Percentiles rank a stretch among this genome's conserved stretches.
phyloP scores from a whole-genome alignment of 2,888 invertebrate species.

The Hirtodrosophila trivittata region DNA sequence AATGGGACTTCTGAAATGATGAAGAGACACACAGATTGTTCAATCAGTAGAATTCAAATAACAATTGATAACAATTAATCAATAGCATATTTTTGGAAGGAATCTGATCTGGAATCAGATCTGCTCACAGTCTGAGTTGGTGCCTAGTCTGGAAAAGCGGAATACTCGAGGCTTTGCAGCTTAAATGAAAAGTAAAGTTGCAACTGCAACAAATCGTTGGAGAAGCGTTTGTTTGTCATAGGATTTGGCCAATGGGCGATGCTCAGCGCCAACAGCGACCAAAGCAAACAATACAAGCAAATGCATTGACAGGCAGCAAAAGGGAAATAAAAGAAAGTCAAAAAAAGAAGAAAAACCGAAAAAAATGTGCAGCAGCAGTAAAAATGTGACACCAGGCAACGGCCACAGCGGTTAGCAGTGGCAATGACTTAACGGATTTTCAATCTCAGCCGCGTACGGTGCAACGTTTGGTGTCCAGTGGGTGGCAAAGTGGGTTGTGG shows the following conservation, averaged over 20 bases:
- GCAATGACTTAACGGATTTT: conserved; percentile 80
- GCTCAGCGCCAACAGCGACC: conserved; percentile 30
- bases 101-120: no score
- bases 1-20: no score
- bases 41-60: no score
- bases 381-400: conserved; percentile 1
- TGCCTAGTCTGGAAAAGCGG: neutral
- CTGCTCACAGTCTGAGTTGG: neutral
- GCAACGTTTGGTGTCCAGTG: conserved; percentile 23
- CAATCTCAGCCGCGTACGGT: conserved; percentile 65
- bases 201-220: conserved; percentile 58
- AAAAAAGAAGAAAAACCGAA: neutral
- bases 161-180: conserved; percentile 29
- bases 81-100: no score
- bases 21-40: no score
- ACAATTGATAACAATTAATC: no score
- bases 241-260: conserved; percentile 58
- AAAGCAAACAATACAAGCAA: conserved; percentile 69
- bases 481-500: conserved; percentile 12
- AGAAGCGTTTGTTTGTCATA: conserved; percentile 70
- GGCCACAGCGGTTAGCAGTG: conserved; percentile 73
- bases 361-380: conserved; percentile 7
- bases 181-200: conserved; percentile 73
- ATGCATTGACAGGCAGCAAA: conserved; percentile 56
- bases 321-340: neutral